phyloP scores from a whole-genome alignment of 2,113 vertebrate species.

The Trogon surrucura region DNA sequence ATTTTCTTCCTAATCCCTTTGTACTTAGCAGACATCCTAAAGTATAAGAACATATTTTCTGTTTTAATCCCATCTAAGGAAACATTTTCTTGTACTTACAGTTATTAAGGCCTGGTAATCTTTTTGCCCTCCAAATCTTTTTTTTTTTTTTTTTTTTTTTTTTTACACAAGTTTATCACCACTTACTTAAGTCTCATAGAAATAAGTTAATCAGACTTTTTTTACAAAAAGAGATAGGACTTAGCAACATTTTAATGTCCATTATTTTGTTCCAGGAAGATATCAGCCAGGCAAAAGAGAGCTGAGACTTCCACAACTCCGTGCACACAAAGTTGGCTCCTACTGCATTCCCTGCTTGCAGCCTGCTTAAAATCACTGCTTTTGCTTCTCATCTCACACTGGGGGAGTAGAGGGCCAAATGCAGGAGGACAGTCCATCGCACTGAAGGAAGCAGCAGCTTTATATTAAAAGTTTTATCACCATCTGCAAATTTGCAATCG shows the following conservation, averaged over 20 bases:
- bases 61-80: slow-evolving; percentile 20
- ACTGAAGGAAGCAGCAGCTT: neutral
- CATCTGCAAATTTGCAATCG: neutral
- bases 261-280: neutral
- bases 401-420: neutral
- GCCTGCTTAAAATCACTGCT: neutral
- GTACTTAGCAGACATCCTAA: neutral
- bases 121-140: neutral
- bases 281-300: neutral
- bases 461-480: neutral
- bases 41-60: neutral
- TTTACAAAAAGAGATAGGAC: neutral
- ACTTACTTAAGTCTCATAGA: neutral
- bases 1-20: neutral
- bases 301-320: neutral
- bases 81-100: neutral
- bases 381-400: neutral
- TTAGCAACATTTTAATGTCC: neutral
- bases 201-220: neutral
- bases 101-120: neutral
- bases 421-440: neutral
- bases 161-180: neutral
- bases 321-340: neutral
- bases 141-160: neutral
- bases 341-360: neutral